Percentiles rank a stretch among this genome's conserved stretches.
Conservation (phyloP, 2,113 vertebrate species). For the Oriolus oriolus region DNA sequence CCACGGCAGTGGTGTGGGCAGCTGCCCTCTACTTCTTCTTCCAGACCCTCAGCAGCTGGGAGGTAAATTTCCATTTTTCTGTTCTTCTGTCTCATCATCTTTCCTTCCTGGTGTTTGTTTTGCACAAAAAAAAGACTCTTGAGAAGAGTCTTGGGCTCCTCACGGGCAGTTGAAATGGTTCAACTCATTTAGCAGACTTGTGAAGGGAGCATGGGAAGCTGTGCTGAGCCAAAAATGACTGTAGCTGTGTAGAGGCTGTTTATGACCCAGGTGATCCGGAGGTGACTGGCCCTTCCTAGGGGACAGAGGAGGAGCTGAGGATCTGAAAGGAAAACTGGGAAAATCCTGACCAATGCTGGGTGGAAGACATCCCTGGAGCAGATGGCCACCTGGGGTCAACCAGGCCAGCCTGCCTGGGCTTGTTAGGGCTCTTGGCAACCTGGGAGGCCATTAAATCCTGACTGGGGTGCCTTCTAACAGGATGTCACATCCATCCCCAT, state of each 20-base stretch:
- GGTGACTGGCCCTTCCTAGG: neutral
- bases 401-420: neutral
- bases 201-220: neutral
- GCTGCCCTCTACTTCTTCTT: slow-evolving; percentile 82
- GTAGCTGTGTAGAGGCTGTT: neutral
- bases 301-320: neutral
- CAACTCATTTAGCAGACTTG: neutral
- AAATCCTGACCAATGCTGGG: neutral
- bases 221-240: neutral
- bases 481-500: neutral
- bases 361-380: neutral
- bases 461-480: neutral
- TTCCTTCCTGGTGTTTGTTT: neutral
- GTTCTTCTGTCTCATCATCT: neutral
- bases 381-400: neutral
- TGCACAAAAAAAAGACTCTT: neutral
- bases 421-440: neutral
- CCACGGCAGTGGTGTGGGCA: slow-evolving; percentile 74
- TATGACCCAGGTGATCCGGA: neutral
- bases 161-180: neutral
- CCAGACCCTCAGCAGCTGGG: slow-evolving; percentile 83
- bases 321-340: neutral
- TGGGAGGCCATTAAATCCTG: neutral
- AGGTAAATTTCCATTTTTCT: slow-evolving; percentile 65
- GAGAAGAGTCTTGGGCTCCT: neutral